Evolutionary conservation across 2,888 invertebrate species (phyloP), one percentile per base, ranked within the genome.

Genomic region (Bugulina stolonifera): DNA sequence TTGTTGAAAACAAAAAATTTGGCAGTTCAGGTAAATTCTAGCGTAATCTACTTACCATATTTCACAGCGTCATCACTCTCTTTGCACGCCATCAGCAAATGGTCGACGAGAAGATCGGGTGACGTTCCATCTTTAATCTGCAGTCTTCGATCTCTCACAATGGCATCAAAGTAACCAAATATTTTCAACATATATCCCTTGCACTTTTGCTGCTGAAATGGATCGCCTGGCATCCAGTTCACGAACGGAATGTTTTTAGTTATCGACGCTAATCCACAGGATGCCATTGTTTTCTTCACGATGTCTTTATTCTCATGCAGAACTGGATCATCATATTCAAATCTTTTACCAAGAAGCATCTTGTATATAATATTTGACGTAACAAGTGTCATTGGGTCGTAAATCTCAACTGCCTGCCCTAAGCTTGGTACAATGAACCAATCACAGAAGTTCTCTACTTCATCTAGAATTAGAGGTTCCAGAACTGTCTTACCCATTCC

Each of bases 211-310:
- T 57, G 57, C 57, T 57, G 57, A 57, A 57, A 57, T 5, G 57
- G 57, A 25, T 57, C 57, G 5, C 57, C 57, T 5, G 57, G 57
- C n/a, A 57, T 5, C 57, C 57, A 57, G 18, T 57, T 57, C 25
- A 25, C 57, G 57, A 57, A 57, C 5, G 57, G 57, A 57, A 57
- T 57, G 25, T 57, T 57, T 57, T 57, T 57, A 25, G n/a, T 57
- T 25, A 57, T 57, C 14, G 25, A 22, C 14, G 57, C 57, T 57
- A 25, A 23, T 25, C 18, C 25, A 25, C 25, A 23, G 18, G 57
- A 57, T 25, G 18, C 57, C 18, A 57, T 23, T 25, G 25, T 23
- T 18, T 23, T 57, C 23, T 57, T 25, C 57, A 57, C 25, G n/a
- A 57, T 5, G 18, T 25, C 25, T 5, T 57, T 57, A 25, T 57